A percentile compares a stretch with the other conserved stretches of the same genome.
These are phyloP conservation scores for Diuraphis noxia DNA, from an alignment of 1,140 invertebrate species.

Conservation along the genomic window DNA sequence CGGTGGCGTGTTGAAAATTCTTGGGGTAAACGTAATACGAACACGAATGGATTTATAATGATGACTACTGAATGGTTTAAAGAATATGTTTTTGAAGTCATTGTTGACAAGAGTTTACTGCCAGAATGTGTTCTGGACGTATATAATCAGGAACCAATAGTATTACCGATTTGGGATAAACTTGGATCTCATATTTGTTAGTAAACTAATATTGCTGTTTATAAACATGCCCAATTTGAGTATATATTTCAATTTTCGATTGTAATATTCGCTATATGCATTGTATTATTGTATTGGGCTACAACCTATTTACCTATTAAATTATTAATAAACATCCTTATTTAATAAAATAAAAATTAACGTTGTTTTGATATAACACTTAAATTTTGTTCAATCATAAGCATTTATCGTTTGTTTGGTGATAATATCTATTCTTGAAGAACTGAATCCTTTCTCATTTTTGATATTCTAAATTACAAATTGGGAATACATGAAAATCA, in stretches of 20 bases:
- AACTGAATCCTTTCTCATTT: neutral
- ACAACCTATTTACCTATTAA: neutral
- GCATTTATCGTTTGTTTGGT: neutral
- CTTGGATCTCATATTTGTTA: conserved; percentile 68
- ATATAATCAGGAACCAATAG: conserved; percentile 73
- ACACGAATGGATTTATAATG: conserved; percentile 82
- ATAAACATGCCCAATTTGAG: neutral
- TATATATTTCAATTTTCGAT: neutral
- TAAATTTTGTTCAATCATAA: neutral
- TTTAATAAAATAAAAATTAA: neutral
- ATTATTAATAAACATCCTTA: neutral
- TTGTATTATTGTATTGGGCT: neutral
- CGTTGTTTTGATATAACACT: too few species aligned
- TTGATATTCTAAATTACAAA: neutral
- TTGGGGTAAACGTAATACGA: conserved; percentile 81
- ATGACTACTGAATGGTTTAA: conserved; percentile 84
- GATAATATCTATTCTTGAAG: neutral
- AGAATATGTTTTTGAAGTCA: conserved; percentile 82
- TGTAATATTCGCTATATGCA: neutral
- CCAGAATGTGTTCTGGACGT: conserved; percentile 75
- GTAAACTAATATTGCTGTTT: neutral
- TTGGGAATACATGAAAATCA: neutral
- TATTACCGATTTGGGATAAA: conserved; percentile 88
- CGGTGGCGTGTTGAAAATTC: conserved; percentile 89
- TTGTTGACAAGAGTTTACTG: conserved; percentile 84